Conservation (phyloP, 2,113 vertebrate genomes). For the Eulacestoma nigropectus region DNA sequence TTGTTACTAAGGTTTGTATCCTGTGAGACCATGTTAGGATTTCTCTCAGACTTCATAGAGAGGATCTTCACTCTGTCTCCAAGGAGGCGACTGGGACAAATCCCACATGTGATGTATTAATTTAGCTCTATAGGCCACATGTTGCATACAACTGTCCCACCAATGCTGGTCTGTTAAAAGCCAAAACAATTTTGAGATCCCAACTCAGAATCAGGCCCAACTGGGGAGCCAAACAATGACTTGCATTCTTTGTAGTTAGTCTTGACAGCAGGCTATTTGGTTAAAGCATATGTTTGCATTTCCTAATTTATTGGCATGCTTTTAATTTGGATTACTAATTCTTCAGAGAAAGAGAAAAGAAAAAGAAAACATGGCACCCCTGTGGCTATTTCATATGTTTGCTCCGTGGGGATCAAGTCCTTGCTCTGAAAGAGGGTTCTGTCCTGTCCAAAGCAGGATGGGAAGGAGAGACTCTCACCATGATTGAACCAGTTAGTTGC, state of each 20-base stretch:
- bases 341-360: slow-evolving; percentile 5
- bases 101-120: background rate
- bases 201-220: background rate
- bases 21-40: background rate
- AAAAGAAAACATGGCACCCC: slow-evolving; percentile 13
- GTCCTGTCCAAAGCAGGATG: background rate
- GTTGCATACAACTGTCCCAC: background rate
- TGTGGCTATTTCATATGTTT: slow-evolving; percentile 8
- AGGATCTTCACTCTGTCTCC: background rate
- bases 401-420: background rate
- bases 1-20: background rate
- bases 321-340: slow-evolving; percentile 16
- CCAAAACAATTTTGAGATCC: background rate
- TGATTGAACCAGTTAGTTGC: background rate
- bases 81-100: background rate
- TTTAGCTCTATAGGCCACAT: background rate
- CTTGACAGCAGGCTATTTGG: slow-evolving; percentile 3
- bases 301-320: slow-evolving; percentile 36
- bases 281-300: slow-evolving; percentile 37
- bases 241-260: background rate
- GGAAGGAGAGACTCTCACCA: background rate
- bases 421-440: background rate
- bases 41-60: background rate
- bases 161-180: background rate
- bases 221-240: background rate